Evolutionary conservation across 2,888 invertebrate species (phyloP).

Genomic region (Nyleta sp.): DNA sequence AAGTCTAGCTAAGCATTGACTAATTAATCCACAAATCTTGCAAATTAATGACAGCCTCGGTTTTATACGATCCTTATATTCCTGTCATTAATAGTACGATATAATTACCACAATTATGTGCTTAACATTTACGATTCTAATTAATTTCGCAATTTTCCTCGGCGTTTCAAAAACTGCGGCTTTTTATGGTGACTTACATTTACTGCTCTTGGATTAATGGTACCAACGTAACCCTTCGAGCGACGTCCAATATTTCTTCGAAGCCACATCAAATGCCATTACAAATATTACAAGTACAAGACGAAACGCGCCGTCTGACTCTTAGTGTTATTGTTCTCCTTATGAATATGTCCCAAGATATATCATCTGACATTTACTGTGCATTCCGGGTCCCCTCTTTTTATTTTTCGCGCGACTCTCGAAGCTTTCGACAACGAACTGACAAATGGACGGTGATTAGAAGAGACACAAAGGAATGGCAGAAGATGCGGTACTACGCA

Average conservation of each 20-base stretch:
- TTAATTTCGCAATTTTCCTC: background rate
- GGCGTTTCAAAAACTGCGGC: background rate
- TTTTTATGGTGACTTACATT: background rate
- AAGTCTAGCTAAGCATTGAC: slow-evolving; percentile 10
- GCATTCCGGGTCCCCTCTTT: slow-evolving; percentile 48
- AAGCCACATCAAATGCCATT: slow-evolving; percentile 26
- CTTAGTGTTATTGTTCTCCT: slow-evolving; percentile 34
- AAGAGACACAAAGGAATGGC: slow-evolving; percentile 61
- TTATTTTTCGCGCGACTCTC: slow-evolving; percentile 52
- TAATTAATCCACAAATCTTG: slow-evolving; percentile 34
- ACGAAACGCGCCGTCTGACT: slow-evolving; percentile 18
- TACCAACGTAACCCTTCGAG: background rate
- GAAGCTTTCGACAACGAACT: slow-evolving; percentile 59
- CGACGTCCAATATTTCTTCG: background rate
- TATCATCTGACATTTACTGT: slow-evolving; percentile 58
- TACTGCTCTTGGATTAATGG: background rate
- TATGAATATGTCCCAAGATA: slow-evolving; percentile 48
- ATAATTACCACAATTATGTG: slow-evolving; percentile 24
- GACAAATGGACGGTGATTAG: slow-evolving; percentile 64
- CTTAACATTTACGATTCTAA: slow-evolving; percentile 4
- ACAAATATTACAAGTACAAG: slow-evolving; percentile 32
- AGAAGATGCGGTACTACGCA: slow-evolving; percentile 61
- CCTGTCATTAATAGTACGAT: slow-evolving; percentile 18
- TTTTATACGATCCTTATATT: slow-evolving; percentile 10
- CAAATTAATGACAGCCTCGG: slow-evolving; percentile 13